Percentiles rank a stretch among this genome's conserved stretches.
Conservation (phyloP, 64 coral and sea anemone genomes). For the Cladopsammia gracilis region DNA sequence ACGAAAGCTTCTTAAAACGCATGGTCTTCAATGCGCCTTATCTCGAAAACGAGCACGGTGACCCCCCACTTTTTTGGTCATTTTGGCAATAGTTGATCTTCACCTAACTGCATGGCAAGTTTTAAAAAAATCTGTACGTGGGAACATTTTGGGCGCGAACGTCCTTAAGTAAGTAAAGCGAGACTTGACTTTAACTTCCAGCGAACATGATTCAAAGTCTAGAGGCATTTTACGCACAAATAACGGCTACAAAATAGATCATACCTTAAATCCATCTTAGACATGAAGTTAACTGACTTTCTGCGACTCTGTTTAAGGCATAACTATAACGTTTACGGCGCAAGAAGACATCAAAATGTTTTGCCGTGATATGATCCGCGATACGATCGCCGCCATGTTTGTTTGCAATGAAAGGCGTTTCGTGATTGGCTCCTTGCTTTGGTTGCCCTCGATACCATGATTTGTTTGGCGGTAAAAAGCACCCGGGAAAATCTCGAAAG, state of each 20-base stretch:
- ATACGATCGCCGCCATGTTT: constrained; percentile 22
- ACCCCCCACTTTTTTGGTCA: no score
- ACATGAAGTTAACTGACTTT: not conserved
- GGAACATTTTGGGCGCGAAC: no score
- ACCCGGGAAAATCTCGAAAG: not conserved
- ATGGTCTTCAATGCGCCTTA: no score
- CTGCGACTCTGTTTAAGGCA: not conserved
- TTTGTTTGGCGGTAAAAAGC: constrained; percentile 27
- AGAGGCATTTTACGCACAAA: not conserved
- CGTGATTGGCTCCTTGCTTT: not conserved
- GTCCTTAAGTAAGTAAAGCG: no score
- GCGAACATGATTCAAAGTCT: no score
- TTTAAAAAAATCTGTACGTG: no score
- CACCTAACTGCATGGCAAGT: no score
- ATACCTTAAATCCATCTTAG: constrained; percentile 32
- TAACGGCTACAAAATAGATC: not conserved
- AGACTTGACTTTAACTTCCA: no score
- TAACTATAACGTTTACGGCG: not conserved
- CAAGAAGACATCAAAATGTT: not conserved
- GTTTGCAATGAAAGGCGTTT: not conserved
- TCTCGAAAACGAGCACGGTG: no score
- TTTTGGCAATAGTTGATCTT: no score
- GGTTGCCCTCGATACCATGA: constrained; percentile 34
- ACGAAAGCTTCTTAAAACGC: no score
- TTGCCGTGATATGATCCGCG: no score